phyloP scores from a whole-genome alignment of 2,797 vertebrate species.

The Syncerus caffer region DNA sequence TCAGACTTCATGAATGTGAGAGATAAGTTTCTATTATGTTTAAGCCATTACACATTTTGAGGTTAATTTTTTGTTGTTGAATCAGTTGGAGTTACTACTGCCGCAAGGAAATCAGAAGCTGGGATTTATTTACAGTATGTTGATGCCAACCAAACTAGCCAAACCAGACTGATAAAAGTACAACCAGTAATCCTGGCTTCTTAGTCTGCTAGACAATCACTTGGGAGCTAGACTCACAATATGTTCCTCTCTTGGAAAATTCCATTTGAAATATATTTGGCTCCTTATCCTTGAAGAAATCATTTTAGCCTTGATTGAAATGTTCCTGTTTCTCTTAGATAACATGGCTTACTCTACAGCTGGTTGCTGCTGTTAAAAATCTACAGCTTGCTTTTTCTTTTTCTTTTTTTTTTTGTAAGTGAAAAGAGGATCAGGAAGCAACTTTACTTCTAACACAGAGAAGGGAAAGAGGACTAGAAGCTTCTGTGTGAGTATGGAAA shows the following conservation, averaged over 20 bases:
- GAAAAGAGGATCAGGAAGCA: neutral
- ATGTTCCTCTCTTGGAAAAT: conserved; percentile 52
- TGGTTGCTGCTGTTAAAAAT: neutral
- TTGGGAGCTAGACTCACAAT: neutral
- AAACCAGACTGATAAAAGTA: neutral
- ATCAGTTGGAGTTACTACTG: neutral
- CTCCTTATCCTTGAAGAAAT: conserved; percentile 62
- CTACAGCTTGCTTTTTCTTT: neutral
- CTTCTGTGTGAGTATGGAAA: neutral
- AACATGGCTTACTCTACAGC: conserved; percentile 1
- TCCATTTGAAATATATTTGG: conserved; percentile 52
- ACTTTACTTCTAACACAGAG: neutral
- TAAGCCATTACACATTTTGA: neutral
- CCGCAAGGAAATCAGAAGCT: neutral
- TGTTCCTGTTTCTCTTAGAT: conserved; percentile 59
- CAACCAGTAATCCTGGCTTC: neutral
- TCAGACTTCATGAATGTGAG: neutral
- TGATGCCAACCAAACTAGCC: neutral
- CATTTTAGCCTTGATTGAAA: conserved; percentile 46
- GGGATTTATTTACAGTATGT: neutral
- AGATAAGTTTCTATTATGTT: neutral
- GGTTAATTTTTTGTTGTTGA: neutral
- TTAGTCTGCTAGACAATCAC: neutral
- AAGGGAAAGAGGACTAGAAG: neutral
- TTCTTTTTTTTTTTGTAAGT: neutral